A percentile compares a stretch with the other conserved stretches of the same genome.
These are phyloP conservation scores for Lithodes maja DNA, from an alignment of 2,888 invertebrate genomes.

Conservation along the genomic window DNA sequence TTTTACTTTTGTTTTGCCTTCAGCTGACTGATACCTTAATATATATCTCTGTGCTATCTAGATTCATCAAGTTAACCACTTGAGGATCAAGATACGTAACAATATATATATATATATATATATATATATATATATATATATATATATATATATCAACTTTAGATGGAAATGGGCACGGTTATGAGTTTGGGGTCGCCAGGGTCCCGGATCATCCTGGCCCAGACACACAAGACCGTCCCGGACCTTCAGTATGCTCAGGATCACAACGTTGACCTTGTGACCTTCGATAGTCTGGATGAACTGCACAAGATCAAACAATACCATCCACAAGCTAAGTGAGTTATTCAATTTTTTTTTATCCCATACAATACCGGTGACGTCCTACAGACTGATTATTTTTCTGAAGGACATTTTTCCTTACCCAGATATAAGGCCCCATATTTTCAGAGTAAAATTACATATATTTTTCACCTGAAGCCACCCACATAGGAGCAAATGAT, in stretches of 20 bases:
- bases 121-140: too few relatives aligned
- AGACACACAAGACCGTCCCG: background rate
- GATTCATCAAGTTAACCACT: too few relatives aligned
- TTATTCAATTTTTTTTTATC: background rate
- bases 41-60: too few relatives aligned
- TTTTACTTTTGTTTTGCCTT: too few relatives aligned
- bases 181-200: background rate
- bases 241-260: background rate
- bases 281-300: background rate
- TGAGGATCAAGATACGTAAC: too few relatives aligned
- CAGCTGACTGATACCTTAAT: too few relatives aligned
- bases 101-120: too few relatives aligned
- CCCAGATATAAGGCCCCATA: background rate
- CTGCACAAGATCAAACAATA: background rate
- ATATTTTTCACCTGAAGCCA: too few relatives aligned
- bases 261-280: background rate
- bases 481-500: too few relatives aligned
- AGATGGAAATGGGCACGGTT: background rate
- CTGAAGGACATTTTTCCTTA: background rate
- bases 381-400: background rate
- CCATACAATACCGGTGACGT: background rate
- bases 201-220: background rate
- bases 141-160: too few relatives aligned
- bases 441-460: too few relatives aligned
- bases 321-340: background rate